Base-by-base conservation (phyloP, 2,888 invertebrate species). In the Rosalia funebris region DNA sequence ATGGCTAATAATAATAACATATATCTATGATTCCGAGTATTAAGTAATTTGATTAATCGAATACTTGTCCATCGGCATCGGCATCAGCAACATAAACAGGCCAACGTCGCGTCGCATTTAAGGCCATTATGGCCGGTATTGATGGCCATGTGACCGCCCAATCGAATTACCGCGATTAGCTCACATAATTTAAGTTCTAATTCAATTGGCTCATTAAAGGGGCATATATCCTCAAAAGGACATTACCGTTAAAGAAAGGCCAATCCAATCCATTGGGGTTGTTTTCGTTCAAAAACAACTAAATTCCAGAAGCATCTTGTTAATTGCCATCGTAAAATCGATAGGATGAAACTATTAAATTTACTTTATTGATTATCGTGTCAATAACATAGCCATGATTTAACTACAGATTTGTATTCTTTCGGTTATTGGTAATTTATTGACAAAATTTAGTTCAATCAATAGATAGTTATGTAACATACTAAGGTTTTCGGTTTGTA, bases 151-250 rank as follows among this genome's bases (percentile, higher is more conserved):
- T 20, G 72, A 72, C 73, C 75, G 74, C 74, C 76, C 75, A 75
- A 75, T 75, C 74, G 76, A 77, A 76, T 77, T 75, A 75, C 75
- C 60, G 70, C 76, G 74, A 76, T 76, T 76, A 77, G 71, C 72
- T 73, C 72, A 75, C 74, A 77, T 77, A 77, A 76, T 77, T 77
- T 76, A 77, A 75, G 75, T 75, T 75, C 75, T 77, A 75, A 77
- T 77, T 77, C 77, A 76, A 77, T 77, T 76, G 75, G 72, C 69
- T 77, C 76, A 74, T 77, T 75, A 76, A 74, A 74, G 72, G 72
- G 71, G 62, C 72, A 72, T 75, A 75, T 73, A 76, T 77, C 71
- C 74, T 73, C 72, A 73, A 75, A 75, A 74, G 75, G 71, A 69
- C 75, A 72, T 76, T 75, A 75, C 65, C 65, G 42, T 12, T 41